These are phyloP conservation scores for Ophraella communa DNA, from an alignment of 2,888 invertebrate species.

Conservation along the genomic window DNA sequence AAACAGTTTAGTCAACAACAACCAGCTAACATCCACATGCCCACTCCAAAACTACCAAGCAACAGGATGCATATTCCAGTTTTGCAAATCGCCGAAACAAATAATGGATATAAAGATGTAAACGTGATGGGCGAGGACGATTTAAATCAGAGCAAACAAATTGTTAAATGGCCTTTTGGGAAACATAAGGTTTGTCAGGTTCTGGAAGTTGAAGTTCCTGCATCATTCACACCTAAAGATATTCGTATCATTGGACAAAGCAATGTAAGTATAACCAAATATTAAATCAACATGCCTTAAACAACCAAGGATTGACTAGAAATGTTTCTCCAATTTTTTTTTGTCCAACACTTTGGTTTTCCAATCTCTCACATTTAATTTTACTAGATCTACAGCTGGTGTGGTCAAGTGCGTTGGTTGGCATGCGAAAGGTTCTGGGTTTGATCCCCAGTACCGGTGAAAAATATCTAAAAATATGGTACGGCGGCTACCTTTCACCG, in stretches of 20 bases:
- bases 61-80: slow-evolving; percentile 35
- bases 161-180: slow-evolving; percentile 63
- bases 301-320: no score
- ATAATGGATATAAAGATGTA: slow-evolving; percentile 27
- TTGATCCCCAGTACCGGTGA: no score
- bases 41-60: slow-evolving; percentile 49
- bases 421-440: no score
- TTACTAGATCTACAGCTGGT: no score
- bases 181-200: slow-evolving; percentile 64
- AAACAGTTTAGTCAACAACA: slow-evolving; percentile 53
- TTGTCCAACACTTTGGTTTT: no score
- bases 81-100: slow-evolving; percentile 29
- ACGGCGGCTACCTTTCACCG: no score
- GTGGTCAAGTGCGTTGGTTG: no score
- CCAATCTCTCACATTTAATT: no score
- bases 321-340: no score
- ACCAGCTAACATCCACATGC: slow-evolving; percentile 51
- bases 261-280: slow-evolving; percentile 47
- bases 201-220: slow-evolving; percentile 53
- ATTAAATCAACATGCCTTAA: no score
- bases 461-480: no score
- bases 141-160: slow-evolving; percentile 24
- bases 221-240: slow-evolving; percentile 42
- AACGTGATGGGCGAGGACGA: slow-evolving; percentile 40
- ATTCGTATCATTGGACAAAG: slow-evolving; percentile 45